These are phyloP conservation scores for Acrocera orbiculus DNA, from an alignment of 2,888 invertebrate genomes.

Conservation along the genomic window DNA sequence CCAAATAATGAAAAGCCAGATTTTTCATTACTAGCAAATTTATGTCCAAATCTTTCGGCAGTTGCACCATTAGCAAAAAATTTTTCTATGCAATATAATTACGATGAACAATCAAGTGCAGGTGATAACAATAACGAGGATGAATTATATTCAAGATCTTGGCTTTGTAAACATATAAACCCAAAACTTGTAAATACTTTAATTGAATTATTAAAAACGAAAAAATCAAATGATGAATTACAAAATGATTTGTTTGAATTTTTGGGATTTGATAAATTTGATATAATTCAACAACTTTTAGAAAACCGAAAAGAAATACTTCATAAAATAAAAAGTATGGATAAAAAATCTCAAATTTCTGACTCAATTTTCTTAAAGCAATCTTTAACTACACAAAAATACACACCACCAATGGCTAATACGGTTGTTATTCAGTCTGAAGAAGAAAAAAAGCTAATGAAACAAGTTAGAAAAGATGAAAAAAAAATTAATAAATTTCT, in stretches of 20 bases:
- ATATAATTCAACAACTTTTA: slow-evolving; percentile 50
- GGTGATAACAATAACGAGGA: background rate
- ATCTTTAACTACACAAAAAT: slow-evolving; percentile 17
- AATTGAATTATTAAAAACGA: slow-evolving; percentile 41
- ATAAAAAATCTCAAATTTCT: slow-evolving; percentile 14
- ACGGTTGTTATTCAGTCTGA: slow-evolving; percentile 74
- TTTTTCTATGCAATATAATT: slow-evolving; percentile 19
- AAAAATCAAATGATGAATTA: slow-evolving; percentile 45
- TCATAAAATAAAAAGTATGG: slow-evolving; percentile 22
- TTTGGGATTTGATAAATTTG: slow-evolving; percentile 71
- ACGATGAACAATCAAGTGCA: slow-evolving; percentile 8
- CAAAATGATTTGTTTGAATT: slow-evolving; percentile 77
- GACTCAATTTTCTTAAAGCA: slow-evolving; percentile 13
- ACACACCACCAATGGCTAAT: slow-evolving; percentile 48
- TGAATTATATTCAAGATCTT: slow-evolving; percentile 27
- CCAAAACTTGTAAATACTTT: slow-evolving; percentile 42
- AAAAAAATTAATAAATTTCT: slow-evolving; percentile 42
- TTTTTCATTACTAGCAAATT: slow-evolving; percentile 8
- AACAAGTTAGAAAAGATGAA: slow-evolving; percentile 67
- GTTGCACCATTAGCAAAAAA: slow-evolving; percentile 17
- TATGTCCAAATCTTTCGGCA: slow-evolving; percentile 10
- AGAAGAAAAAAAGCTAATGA: slow-evolving; percentile 58
- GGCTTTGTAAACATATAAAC: slow-evolving; percentile 38
- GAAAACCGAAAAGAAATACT: slow-evolving; percentile 41
- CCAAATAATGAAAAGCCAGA: slow-evolving; percentile 1